A percentile compares a stretch with the other conserved stretches of the same genome.
These are phyloP conservation scores for Ptilodon capucinus DNA, from an alignment of 2,888 invertebrate genomes.

Conservation along the genomic window DNA sequence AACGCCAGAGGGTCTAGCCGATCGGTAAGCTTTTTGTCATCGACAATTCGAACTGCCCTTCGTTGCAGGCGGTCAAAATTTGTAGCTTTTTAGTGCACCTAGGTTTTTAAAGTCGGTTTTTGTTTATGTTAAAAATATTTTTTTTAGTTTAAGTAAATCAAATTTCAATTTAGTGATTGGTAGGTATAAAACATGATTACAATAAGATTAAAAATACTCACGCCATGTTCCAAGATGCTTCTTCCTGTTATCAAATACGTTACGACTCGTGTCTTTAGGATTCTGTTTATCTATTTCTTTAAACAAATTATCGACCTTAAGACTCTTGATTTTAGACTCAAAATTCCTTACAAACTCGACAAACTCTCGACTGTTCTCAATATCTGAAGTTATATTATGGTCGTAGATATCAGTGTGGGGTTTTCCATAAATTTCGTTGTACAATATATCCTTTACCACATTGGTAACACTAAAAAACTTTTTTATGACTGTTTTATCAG, in stretches of 20 bases:
- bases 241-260: not conserved
- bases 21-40: too few species aligned
- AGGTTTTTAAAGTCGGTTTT: too few species aligned
- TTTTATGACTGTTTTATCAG: slow-evolving; percentile 9
- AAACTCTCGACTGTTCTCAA: not conserved
- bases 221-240: slow-evolving; percentile 27
- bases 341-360: not conserved
- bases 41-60: too few species aligned
- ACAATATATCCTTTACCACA: slow-evolving; percentile 24
- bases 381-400: not conserved
- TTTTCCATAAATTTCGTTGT: slow-evolving; percentile 7
- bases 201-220: slow-evolving; percentile 18
- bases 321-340: not conserved
- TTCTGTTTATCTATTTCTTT: too few species aligned
- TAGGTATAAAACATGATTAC: too few species aligned
- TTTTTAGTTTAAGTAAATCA: too few species aligned
- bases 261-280: not conserved
- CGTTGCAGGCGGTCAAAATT: too few species aligned
- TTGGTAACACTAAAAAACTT: slow-evolving; percentile 12
- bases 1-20: too few species aligned
- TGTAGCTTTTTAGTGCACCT: too few species aligned
- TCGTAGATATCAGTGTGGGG: slow-evolving; percentile 2
- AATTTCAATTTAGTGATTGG: too few species aligned
- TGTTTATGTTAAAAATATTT: too few species aligned
- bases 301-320: not conserved